A percentile compares a stretch with the other conserved stretches of the same genome.
phyloP scores from a whole-genome alignment of 92 coral and sea anemone genomes.

The Muricea muricata region DNA sequence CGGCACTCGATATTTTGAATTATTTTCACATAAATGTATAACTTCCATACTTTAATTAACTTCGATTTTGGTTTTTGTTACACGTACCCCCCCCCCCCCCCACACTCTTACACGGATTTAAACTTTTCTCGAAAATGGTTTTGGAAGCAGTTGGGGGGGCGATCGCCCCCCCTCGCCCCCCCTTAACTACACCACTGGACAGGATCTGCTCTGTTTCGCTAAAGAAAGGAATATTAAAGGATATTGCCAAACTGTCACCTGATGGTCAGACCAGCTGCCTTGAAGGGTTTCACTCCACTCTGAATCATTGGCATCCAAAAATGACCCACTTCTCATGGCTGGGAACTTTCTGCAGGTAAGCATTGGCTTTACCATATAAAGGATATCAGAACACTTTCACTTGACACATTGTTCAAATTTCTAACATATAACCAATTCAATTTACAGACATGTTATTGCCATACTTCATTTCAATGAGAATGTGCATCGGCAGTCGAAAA shows the following conservation, averaged over 20 bases:
- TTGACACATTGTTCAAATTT: no score
- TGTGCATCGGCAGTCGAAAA: not conserved
- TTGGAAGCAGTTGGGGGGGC: no score
- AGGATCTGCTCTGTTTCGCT: not conserved
- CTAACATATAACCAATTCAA: not conserved
- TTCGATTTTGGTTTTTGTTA: no score
- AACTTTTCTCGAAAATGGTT: no score
- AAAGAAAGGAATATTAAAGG: not conserved
- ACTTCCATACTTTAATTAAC: no score
- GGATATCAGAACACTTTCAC: not conserved
- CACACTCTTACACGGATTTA: no score
- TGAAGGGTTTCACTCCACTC: not conserved
- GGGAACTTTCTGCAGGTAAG: conserved; percentile 13
- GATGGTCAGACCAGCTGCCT: not conserved
- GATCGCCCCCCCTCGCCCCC: no score
- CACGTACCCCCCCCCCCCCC: no score
- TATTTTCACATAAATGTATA: no score
- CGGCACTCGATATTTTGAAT: no score
- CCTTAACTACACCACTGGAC: no score
- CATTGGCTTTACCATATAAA: not conserved
- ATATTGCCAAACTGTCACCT: not conserved
- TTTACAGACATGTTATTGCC: not conserved
- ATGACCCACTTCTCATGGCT: not conserved
- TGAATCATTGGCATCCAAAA: conserved; percentile 1
- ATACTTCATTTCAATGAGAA: conserved; percentile 1